These are phyloP conservation scores for Cerceris ruficornis DNA, from an alignment of 2,888 invertebrate species.

Conservation along the genomic window DNA sequence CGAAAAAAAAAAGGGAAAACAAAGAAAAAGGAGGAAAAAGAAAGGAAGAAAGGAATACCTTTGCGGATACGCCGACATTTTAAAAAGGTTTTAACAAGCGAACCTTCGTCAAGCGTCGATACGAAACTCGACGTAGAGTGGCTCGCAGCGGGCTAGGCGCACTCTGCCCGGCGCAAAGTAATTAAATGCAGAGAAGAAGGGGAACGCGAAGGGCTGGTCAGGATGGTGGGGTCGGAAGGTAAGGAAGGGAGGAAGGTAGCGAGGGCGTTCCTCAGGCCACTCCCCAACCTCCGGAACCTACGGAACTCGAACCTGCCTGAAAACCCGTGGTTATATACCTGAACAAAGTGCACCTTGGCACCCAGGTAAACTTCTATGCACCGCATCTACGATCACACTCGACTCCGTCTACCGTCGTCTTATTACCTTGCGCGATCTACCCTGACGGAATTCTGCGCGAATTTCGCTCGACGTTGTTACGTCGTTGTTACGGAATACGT, in stretches of 20 bases:
- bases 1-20: background rate
- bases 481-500: background rate
- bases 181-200: constrained; percentile 72
- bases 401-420: background rate
- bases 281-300: constrained; percentile 71
- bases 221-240: constrained; percentile 40
- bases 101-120: constrained; percentile 66
- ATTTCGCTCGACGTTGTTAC: background rate
- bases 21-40: constrained; percentile 7
- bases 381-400: background rate
- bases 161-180: constrained; percentile 70
- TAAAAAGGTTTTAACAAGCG: constrained; percentile 65
- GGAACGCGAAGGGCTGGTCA: constrained; percentile 53
- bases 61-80: constrained; percentile 56
- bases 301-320: constrained; percentile 61
- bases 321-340: constrained; percentile 55
- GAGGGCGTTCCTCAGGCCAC: constrained; percentile 79
- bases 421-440: background rate
- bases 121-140: constrained; percentile 61
- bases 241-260: constrained; percentile 67
- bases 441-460: background rate
- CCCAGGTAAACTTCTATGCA: constrained; percentile 34
- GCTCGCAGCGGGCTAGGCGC: constrained; percentile 56
- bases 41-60: background rate
- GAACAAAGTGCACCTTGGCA: constrained; percentile 55